Evolutionary conservation across 2,888 invertebrate genomes (phyloP).

Genomic region (Saturnia japonica): DNA sequence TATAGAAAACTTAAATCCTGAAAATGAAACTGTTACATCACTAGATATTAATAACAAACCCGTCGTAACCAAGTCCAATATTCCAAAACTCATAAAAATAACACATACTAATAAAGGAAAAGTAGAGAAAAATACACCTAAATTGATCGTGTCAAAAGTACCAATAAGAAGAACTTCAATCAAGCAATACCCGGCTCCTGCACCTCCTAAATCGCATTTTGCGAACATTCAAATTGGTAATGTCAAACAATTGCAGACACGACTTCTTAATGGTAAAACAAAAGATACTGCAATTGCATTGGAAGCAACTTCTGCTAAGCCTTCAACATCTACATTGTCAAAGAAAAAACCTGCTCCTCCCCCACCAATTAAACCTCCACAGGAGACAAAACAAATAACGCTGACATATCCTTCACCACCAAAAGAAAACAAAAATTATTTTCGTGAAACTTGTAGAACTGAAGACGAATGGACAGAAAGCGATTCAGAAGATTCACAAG

Average conservation of each 20-base stretch:
- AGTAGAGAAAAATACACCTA: slow-evolving; percentile 59
- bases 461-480: slow-evolving; percentile 83
- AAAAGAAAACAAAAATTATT: slow-evolving; percentile 71
- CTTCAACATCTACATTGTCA: slow-evolving; percentile 58
- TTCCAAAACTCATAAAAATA: slow-evolving; percentile 67
- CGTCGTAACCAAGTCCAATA: slow-evolving; percentile 58
- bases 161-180: slow-evolving; percentile 65
- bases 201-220: slow-evolving; percentile 74
- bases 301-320: slow-evolving; percentile 45
- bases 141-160: slow-evolving; percentile 67
- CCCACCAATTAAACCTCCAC: slow-evolving; percentile 45
- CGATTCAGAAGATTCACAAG: slow-evolving; percentile 64
- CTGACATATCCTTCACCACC: slow-evolving; percentile 41
- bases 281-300: slow-evolving; percentile 38
- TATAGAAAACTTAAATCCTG: neutral
- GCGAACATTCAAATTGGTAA: slow-evolving; percentile 73
- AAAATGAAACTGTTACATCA: slow-evolving; percentile 1
- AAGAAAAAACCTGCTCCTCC: slow-evolving; percentile 70
- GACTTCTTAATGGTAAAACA: slow-evolving; percentile 62
- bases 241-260: slow-evolving; percentile 74
- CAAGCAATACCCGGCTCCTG: slow-evolving; percentile 69
- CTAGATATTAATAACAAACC: slow-evolving; percentile 23
- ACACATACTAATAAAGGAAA: slow-evolving; percentile 57
- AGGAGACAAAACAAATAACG: slow-evolving; percentile 46
- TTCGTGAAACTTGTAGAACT: slow-evolving; percentile 84